Conservation (phyloP, 2,113 vertebrate species). For the Rhinolophus ferrumequinum region DNA sequence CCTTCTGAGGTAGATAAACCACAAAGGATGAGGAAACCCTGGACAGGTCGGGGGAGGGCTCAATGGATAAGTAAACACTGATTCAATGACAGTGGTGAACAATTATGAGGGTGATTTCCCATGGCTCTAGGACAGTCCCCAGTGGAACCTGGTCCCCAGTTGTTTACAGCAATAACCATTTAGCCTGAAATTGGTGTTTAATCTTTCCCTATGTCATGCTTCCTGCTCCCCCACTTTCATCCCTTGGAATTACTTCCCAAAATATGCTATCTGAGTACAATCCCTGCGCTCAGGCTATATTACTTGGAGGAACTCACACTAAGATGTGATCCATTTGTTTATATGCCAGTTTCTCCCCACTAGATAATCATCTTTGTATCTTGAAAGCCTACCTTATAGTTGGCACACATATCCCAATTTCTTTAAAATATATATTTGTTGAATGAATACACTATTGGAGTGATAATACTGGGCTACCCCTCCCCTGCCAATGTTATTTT, state of each 20-base stretch:
- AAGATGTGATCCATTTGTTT: not conserved
- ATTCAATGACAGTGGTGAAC: not conserved
- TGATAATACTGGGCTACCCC: not conserved
- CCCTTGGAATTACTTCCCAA: not conserved
- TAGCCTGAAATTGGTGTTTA: not conserved
- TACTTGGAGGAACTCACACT: not conserved
- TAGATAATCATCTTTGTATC: not conserved
- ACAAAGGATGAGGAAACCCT: not conserved
- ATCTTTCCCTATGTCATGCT: not conserved
- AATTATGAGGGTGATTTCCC: not conserved
- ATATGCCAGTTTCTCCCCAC: not conserved
- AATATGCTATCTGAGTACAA: fast-evolving
- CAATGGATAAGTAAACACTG: not conserved
- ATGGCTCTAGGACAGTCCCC: not conserved
- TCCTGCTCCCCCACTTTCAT: not conserved
- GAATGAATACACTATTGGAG: not conserved
- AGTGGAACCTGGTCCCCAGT: not conserved
- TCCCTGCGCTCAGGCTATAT: not conserved
- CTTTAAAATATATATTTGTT: not conserved
- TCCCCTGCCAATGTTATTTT: not conserved
- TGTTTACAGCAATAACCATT: not conserved
- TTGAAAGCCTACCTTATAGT: not conserved
- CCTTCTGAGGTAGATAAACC: not conserved
- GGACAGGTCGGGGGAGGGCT: not conserved
- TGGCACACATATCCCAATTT: not conserved